A percentile compares a stretch with the other conserved stretches of the same genome.
These are phyloP conservation scores for Micronisus gabar DNA, from an alignment of 2,113 vertebrate species.

Conservation along the genomic window DNA sequence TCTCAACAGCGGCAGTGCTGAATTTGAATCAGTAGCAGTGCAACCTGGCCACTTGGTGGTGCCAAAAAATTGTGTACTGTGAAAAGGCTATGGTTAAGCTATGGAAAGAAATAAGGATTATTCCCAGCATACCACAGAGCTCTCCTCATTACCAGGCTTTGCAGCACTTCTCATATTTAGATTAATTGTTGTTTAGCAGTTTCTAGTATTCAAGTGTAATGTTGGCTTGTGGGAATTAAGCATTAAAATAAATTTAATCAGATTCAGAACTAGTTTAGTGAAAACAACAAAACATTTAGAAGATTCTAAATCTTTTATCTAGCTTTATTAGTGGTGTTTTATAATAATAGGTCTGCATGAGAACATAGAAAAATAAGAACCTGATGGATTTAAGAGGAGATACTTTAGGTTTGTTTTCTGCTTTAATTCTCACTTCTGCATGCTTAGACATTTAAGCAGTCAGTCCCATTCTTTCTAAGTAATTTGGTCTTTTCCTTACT, in stretches of 20 bases:
- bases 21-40: background rate
- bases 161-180: accelerated
- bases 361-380: background rate
- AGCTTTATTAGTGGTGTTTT: background rate
- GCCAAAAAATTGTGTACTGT: background rate
- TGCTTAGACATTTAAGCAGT: background rate
- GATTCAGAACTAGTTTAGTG: background rate
- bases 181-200: background rate
- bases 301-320: background rate
- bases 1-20: background rate
- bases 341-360: background rate
- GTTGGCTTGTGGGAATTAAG: background rate
- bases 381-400: background rate
- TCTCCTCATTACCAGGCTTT: background rate
- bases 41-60: background rate
- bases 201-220: background rate
- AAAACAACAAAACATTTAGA: background rate
- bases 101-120: accelerated
- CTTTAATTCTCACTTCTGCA: background rate
- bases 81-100: background rate
- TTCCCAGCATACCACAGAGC: background rate
- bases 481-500: background rate
- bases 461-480: background rate
- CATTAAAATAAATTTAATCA: background rate
- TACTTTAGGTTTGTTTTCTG: background rate